Evolutionary conservation across 2,113 vertebrate species (phyloP).

Genomic region (Lepus americanus): DNA sequence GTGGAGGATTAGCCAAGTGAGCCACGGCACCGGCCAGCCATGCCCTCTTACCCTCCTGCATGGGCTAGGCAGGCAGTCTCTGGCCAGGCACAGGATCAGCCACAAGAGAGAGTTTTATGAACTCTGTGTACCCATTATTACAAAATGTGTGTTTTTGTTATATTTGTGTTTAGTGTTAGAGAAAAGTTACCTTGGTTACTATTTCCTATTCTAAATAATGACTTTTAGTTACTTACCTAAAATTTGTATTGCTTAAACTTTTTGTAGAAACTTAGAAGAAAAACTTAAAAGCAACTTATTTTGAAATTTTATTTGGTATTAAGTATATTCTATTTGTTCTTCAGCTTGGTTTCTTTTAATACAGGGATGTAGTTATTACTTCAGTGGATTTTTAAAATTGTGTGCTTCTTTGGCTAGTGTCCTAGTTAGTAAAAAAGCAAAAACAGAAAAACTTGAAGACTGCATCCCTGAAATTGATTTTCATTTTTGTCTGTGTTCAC

Average conservation of each 20-base stretch:
- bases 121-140: too few relatives aligned
- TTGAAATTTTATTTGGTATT: slow-evolving; percentile 56
- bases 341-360: slow-evolving; percentile 21
- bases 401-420: slow-evolving; percentile 31
- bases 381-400: neutral
- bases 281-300: slow-evolving; percentile 18
- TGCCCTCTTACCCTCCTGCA: too few relatives aligned
- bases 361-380: neutral
- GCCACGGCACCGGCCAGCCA: too few relatives aligned
- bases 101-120: too few relatives aligned
- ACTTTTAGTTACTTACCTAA: too few relatives aligned
- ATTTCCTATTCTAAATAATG: too few relatives aligned
- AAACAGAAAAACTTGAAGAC: neutral
- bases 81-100: too few relatives aligned
- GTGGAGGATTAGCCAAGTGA: too few relatives aligned
- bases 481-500: neutral
- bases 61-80: too few relatives aligned
- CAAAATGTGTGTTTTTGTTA: too few relatives aligned
- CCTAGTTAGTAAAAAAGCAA: neutral
- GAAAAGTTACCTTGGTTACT: too few relatives aligned
- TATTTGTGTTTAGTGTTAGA: too few relatives aligned
- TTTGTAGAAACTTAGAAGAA: slow-evolving; percentile 42
- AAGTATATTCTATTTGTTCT: slow-evolving; percentile 13
- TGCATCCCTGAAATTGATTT: slow-evolving; percentile 26
- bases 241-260: neutral